A percentile compares a stretch with the other conserved stretches of the same genome.
Evolutionary conservation across 2,797 vertebrate species (phyloP).

Genomic region (Remorina albescens): DNA sequence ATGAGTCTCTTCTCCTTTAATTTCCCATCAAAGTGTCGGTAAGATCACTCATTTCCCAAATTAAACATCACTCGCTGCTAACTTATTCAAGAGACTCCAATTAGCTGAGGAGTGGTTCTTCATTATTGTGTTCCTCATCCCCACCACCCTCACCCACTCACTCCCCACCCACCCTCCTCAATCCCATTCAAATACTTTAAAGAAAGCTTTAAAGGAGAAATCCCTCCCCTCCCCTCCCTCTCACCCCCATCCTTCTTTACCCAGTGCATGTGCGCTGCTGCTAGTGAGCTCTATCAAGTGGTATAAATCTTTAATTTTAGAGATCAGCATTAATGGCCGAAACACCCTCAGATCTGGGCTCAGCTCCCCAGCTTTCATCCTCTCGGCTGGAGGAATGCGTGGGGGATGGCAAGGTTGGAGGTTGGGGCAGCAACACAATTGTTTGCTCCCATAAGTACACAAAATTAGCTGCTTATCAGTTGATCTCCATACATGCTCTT

Average conservation of each 20-base stretch:
- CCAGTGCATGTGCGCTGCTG: slow-evolving; percentile 70
- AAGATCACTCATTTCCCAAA: slow-evolving; percentile 90
- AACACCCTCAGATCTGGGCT: slow-evolving; percentile 89
- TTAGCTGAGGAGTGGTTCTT: slow-evolving; percentile 90
- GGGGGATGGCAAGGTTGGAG: slow-evolving; percentile 4
- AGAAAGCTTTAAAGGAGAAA: slow-evolving; percentile 80
- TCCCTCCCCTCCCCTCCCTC: slow-evolving; percentile 31
- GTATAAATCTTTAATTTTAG: slow-evolving; percentile 94
- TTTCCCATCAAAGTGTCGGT: slow-evolving; percentile 90
- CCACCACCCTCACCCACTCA: slow-evolving; percentile 49
- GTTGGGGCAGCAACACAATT: slow-evolving; percentile 64
- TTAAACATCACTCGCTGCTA: slow-evolving; percentile 92
- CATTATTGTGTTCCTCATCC: slow-evolving; percentile 84
- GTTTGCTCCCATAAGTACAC: slow-evolving; percentile 95
- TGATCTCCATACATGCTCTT: slow-evolving; percentile 98
- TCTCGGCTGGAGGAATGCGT: slow-evolving; percentile 82
- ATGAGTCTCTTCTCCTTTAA: slow-evolving; percentile 88
- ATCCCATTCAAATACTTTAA: slow-evolving; percentile 85
- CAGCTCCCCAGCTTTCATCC: slow-evolving; percentile 83
- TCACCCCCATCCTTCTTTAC: slow-evolving; percentile 63
- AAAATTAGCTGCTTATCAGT: slow-evolving; percentile 99
- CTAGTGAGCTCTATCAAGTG: slow-evolving; percentile 84
- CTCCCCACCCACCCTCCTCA: background rate
- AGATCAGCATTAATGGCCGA: slow-evolving; percentile 88
- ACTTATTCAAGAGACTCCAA: slow-evolving; percentile 91